These are phyloP conservation scores for Tenthredo amoena DNA, from an alignment of 2,888 invertebrate genomes.

Conservation along the genomic window DNA sequence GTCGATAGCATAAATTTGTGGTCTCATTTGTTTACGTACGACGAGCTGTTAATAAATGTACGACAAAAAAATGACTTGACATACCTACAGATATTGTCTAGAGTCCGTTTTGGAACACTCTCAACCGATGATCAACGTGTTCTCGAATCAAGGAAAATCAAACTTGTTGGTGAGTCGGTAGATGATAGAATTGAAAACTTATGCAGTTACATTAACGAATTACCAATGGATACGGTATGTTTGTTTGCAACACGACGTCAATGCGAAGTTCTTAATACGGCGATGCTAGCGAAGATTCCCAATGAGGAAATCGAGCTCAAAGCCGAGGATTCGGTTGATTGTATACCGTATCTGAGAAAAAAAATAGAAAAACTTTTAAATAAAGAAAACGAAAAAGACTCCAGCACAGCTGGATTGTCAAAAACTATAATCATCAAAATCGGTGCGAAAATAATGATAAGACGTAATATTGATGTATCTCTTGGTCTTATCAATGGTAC, in stretches of 20 bases:
- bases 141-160: conserved; percentile 53
- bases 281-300: conserved; percentile 63
- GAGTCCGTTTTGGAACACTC: conserved; percentile 45
- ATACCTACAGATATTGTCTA: conserved; percentile 58
- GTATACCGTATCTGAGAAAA: conserved; percentile 54
- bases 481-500: conserved; percentile 65
- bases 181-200: conserved; percentile 59
- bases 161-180: conserved; percentile 33
- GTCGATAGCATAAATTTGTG: conserved; percentile 63
- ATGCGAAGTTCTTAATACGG: conserved; percentile 66
- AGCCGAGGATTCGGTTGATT: conserved; percentile 61
- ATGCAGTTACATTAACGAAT: conserved; percentile 58
- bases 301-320: conserved; percentile 61
- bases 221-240: conserved; percentile 65
- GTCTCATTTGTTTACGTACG: conserved; percentile 62
- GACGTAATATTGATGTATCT: conserved; percentile 61
- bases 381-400: conserved; percentile 57
- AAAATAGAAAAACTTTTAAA: conserved; percentile 54
- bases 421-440: conserved; percentile 59
- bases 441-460: conserved; percentile 61
- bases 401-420: conserved; percentile 60
- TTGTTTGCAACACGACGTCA: conserved; percentile 66
- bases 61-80: conserved; percentile 58
- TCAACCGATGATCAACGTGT: conserved; percentile 37
- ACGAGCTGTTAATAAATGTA: conserved; percentile 62